Conservation (phyloP, 92 coral and sea anemone species). For the Phenganax subtilis region DNA sequence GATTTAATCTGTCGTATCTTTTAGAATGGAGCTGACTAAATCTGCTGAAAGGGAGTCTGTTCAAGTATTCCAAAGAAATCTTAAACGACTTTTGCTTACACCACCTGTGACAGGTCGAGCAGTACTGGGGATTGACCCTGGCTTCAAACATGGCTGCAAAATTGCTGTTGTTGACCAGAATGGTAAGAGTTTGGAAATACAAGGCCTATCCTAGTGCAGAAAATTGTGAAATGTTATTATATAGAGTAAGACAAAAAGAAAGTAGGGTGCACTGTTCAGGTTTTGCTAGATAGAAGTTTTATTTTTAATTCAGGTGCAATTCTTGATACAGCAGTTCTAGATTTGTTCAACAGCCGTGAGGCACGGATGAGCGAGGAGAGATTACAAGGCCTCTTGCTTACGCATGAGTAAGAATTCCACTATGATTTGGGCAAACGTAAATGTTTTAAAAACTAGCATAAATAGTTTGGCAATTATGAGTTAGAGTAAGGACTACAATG, state of each 20-base stretch:
- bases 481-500: too few species aligned
- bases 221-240: too few species aligned
- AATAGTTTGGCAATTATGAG: too few species aligned
- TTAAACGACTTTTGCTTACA: slow-evolving; percentile 73
- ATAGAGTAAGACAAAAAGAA: too few species aligned
- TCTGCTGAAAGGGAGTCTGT: slow-evolving; percentile 72
- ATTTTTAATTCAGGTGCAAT: slow-evolving; percentile 54
- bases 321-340: slow-evolving; percentile 64
- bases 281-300: not conserved
- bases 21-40: slow-evolving; percentile 61
- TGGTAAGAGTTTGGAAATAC: slow-evolving; percentile 41
- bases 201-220: too few species aligned
- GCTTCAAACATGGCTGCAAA: slow-evolving; percentile 88
- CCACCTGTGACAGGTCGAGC: slow-evolving; percentile 67
- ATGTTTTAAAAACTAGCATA: too few species aligned
- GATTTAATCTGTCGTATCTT: too few species aligned
- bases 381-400: slow-evolving; percentile 51
- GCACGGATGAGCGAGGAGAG: slow-evolving; percentile 34
- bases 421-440: not conserved
- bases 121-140: slow-evolving; percentile 84
- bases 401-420: slow-evolving; percentile 57
- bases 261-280: too few species aligned
- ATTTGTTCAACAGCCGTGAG: slow-evolving; percentile 58
- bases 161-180: slow-evolving; percentile 65
- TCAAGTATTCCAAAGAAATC: slow-evolving; percentile 65